Evolutionary conservation across 1,140 invertebrate genomes (phyloP).

Genomic region (Listronotus oregonensis): DNA sequence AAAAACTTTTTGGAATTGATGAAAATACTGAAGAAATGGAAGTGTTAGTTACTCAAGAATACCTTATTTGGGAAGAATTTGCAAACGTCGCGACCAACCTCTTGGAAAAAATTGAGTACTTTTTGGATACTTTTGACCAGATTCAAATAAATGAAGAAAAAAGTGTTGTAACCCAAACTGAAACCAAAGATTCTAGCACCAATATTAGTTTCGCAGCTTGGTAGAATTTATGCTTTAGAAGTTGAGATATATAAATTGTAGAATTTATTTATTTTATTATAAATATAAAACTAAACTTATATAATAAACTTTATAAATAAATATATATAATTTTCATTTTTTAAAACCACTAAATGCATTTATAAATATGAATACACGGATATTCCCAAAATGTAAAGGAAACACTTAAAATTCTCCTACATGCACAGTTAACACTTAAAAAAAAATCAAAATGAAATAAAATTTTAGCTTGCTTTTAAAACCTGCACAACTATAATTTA

Average conservation of each 20-base stretch:
- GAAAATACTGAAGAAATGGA: slow-evolving; percentile 49
- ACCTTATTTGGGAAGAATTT: slow-evolving; percentile 67
- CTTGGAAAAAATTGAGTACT: slow-evolving; percentile 60
- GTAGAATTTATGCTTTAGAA: slow-evolving; percentile 31
- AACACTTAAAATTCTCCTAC: no score
- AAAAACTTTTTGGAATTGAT: slow-evolving; percentile 55
- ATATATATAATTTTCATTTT: background rate
- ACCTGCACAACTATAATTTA: no score
- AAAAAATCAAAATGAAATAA: no score
- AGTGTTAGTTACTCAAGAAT: slow-evolving; percentile 51
- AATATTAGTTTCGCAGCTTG: slow-evolving; percentile 55
- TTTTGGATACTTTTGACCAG: slow-evolving; percentile 53
- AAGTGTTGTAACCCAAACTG: slow-evolving; percentile 14
- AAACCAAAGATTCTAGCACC: slow-evolving; percentile 49
- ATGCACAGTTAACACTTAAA: no score
- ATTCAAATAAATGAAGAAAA: slow-evolving; percentile 41
- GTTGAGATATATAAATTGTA: background rate
- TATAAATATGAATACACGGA: no score
- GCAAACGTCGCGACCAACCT: slow-evolving; percentile 67
- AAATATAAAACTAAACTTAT: no score
- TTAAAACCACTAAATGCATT: background rate
- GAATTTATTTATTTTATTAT: slow-evolving; percentile 6
- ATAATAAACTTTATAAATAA: slow-evolving; percentile 7
- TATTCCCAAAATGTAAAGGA: no score
- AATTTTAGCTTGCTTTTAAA: no score